Conservation (phyloP, 1,140 invertebrate genomes). For the Meloidogyne exigua region DNA sequence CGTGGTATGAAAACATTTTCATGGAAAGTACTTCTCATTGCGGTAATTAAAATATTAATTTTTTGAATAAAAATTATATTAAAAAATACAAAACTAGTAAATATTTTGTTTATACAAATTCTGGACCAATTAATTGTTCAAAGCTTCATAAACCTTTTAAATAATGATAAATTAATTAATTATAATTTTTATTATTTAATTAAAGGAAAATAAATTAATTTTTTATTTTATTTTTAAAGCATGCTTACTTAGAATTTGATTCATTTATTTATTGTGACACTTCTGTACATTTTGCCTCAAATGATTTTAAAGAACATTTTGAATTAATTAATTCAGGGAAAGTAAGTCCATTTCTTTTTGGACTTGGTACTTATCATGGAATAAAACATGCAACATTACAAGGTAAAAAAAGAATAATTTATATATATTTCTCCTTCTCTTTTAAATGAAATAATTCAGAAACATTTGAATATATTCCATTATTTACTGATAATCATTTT, state of each 20-base stretch:
- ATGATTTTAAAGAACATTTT: constrained; percentile 5
- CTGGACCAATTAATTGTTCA: no score
- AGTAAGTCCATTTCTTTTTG: constrained; percentile 2
- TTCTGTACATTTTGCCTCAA: not conserved
- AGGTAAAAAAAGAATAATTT: no score
- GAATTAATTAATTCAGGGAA: not conserved
- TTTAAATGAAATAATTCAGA: no score
- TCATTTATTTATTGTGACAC: constrained; percentile 13
- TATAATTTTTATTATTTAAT: no score
- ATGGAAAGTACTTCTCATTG: constrained; percentile 6
- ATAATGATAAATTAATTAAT: no score
- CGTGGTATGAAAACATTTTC: constrained; percentile 16
- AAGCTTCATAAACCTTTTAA: no score
- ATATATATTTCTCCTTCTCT: no score
- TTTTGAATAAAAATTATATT: not conserved
- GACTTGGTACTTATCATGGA: constrained; percentile 4
- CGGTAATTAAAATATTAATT: not conserved
- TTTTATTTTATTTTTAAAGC: not conserved
- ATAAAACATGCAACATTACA: not conserved
- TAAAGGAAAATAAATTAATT: no score
- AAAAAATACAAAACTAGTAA: no score
- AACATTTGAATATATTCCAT: constrained; percentile 5
- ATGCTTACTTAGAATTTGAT: constrained; percentile 10
- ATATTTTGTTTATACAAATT: no score
- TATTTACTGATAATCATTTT: not conserved